A percentile compares a stretch with the other conserved stretches of the same genome.
Conservation (phyloP, 2,113 vertebrate genomes). For the Rhadina sibilatrix region DNA sequence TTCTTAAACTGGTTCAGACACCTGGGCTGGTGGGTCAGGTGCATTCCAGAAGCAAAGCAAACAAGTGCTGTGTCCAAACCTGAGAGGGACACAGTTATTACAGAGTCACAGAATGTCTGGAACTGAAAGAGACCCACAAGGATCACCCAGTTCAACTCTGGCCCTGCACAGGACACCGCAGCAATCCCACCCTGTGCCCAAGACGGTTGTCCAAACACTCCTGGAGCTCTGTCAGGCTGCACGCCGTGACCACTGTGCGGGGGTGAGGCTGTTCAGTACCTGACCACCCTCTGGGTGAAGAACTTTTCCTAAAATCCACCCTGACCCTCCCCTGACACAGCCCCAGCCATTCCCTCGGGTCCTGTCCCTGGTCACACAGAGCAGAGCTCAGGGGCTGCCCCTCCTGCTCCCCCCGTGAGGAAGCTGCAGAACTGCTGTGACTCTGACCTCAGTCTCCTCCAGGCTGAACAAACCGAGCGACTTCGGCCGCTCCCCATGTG, state of each 20-base stretch:
- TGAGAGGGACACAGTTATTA: background rate
- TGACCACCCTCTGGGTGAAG: background rate
- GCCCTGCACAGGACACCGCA: background rate
- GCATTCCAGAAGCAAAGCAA: background rate
- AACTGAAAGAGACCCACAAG: background rate
- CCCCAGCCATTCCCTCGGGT: background rate
- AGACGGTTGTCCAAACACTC: accelerated
- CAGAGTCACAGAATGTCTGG: background rate
- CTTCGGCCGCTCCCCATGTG: background rate
- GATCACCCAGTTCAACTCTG: background rate
- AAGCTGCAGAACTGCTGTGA: background rate
- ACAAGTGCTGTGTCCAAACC: background rate
- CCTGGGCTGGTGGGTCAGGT: background rate
- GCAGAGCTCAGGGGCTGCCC: background rate
- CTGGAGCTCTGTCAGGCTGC: background rate
- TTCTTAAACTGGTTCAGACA: background rate
- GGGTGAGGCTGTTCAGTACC: background rate
- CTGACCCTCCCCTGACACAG: background rate
- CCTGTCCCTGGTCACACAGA: background rate
- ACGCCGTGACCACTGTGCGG: background rate
- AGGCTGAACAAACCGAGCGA: background rate
- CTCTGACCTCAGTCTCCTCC: background rate
- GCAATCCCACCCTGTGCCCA: background rate
- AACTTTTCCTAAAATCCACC: background rate
- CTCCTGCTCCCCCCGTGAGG: background rate